Base-by-base conservation (phyloP, 2,113 vertebrate genomes). In the Pholis gunnellus region DNA sequence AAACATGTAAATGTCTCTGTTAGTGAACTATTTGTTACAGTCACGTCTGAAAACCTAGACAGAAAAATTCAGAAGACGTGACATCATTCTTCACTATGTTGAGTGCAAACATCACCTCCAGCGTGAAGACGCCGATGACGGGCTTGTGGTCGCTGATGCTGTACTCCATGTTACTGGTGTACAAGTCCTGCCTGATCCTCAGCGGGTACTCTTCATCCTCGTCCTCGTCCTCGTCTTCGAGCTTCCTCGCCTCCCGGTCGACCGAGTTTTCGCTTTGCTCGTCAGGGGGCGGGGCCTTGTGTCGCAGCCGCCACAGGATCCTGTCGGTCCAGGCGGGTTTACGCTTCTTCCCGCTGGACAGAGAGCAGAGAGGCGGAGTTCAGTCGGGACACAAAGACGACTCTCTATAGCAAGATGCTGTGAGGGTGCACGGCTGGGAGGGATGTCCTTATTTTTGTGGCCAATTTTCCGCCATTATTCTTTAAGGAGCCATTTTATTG, bases 311-410 rank as follows among this genome's bases (percentile, higher is more conserved):
- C 98, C 98, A 99, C 11, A 99, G 94, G 80, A 99, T 96, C 79
- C 98, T 93, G 76, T 99, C 98, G 0, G 98, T 99, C 98, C 98
- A 99, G 0, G 98, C 98, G 3, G 98, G 98, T 84, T 99, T 99
- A 50, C 98, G 95, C 81, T 96, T 98, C 91, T 99, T 99, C 66
- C 95, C 96, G 82, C 98, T 99, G 87, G 31, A 44, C 54, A 68
- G 59, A 81, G 29, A 74, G 59, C 5, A 65, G 38, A 79, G 56
- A 65, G 63, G 20, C 2, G 17, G 15, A 9, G 18, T n/a, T 54
- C 38, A 78, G 15, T 72, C 15, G 6, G 48, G 22, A 42, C 66
- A 72, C 10, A 85, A 61, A 59, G 29, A 29, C 6, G 60, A 29
- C 4, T 25, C 14, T 52, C 36, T 8, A 44, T 0, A 14, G n/a